Evolutionary conservation across 2,113 vertebrate species (phyloP), one percentile per base, ranked within the genome.

Genomic region (Vulpes ferrilata): DNA sequence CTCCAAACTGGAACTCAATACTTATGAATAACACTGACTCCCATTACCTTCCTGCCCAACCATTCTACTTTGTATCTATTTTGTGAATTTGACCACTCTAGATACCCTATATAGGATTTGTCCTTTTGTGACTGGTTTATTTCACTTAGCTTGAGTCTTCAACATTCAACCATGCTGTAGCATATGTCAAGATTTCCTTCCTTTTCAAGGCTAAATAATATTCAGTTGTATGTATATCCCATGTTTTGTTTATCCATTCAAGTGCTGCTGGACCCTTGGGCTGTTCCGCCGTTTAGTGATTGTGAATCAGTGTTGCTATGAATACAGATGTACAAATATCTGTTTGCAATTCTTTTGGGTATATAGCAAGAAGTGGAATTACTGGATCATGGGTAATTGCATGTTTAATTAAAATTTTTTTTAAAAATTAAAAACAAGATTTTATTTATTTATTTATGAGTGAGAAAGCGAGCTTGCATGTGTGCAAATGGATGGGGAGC

Each of bases 221-320:
- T 20, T 80, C 38, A 1, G 0, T 13, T 9, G 55, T 17, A 6
- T 79, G 71, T 51, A 10, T 19, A 6, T 0, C 4, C 20, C 32
- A 64, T 8, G 1, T 57, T 64, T 69, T 81, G 57, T 30, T 94
- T 20, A 11, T 73, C 20, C 7, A 7, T 53, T 83, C 11, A 3
- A 51, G 11, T 23, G 23, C 3, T 2, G 16, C 43, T 17, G 71
- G 48, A 19, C 32, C 27, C 25, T 62, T 11, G 43, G 23, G n/a
- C 62, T 11, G 88, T 35, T 73, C 78, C 1, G 15, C 48, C 48
- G 51, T 51, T 74, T 16, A 13, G 76, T 17, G 32, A 10, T 55
- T 53, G 7, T n/a, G 57, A 88, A 38, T 20, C 43, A 69, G 55
- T 20, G n/a, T 73, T 85, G 55, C 32, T 59, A 2, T 30, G 43